A percentile compares a stretch with the other conserved stretches of the same genome.
Conservation (phyloP, 92 coral and sea anemone genomes). For the Siderastrea siderea region DNA sequence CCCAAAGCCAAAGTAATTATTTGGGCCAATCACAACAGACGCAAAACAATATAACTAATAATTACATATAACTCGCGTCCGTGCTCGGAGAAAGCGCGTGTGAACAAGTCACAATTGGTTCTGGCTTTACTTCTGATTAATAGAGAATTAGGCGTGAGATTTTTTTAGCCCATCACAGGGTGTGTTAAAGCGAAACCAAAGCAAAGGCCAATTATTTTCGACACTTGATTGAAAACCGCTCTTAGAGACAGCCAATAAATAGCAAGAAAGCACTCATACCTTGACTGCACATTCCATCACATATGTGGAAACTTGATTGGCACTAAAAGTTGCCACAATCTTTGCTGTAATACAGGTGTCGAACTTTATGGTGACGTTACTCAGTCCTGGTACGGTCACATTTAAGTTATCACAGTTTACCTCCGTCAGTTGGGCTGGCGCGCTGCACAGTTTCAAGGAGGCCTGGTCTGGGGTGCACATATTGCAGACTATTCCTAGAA, state of each 20-base stretch:
- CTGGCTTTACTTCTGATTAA: too few relatives aligned
- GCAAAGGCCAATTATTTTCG: too few relatives aligned
- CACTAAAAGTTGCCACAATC: background rate
- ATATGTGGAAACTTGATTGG: background rate
- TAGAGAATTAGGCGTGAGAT: too few relatives aligned
- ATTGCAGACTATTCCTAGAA: conserved; percentile 25
- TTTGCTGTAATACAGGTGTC: conserved; percentile 15
- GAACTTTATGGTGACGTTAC: background rate
- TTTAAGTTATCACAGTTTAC: conserved; percentile 13
- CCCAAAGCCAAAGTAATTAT: too few relatives aligned
- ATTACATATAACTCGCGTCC: too few relatives aligned
- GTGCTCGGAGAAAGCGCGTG: too few relatives aligned
- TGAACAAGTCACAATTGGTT: too few relatives aligned
- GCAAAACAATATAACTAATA: too few relatives aligned
- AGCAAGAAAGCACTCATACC: background rate
- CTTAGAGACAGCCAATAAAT: background rate
- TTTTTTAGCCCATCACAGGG: too few relatives aligned
- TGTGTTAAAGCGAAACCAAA: too few relatives aligned
- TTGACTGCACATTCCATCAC: conserved; percentile 5
- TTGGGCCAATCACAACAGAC: too few relatives aligned
- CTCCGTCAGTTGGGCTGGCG: background rate
- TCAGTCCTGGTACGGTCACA: background rate
- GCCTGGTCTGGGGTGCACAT: background rate
- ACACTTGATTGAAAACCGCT: background rate
- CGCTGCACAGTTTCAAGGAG: background rate